Percentiles rank a stretch among this genome's conserved stretches.
Evolutionary conservation across 2,888 invertebrate species (phyloP).

Genomic region (Tipula helvola): DNA sequence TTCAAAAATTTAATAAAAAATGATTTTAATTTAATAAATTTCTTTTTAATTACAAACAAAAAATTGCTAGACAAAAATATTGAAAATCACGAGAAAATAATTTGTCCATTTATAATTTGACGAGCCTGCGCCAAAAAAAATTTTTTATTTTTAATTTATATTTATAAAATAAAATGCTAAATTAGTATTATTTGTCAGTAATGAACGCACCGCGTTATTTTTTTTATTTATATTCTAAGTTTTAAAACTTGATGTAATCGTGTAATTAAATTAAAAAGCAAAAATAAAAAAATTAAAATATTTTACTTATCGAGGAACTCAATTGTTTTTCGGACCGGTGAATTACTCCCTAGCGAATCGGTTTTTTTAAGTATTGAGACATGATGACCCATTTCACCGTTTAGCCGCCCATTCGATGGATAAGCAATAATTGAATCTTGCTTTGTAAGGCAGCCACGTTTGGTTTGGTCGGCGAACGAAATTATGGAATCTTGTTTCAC

Average conservation of each 20-base stretch:
- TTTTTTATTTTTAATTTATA: background rate
- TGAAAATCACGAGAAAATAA: background rate
- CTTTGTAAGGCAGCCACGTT: conserved; percentile 30
- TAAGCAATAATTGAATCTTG: conserved; percentile 34
- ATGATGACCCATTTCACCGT: conserved; percentile 30
- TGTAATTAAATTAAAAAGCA: background rate
- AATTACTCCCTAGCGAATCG: conserved; percentile 30
- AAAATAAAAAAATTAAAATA: background rate
- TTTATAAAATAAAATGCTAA: background rate
- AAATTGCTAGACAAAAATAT: background rate
- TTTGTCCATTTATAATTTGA: background rate
- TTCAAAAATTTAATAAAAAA: background rate
- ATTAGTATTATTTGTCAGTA: background rate
- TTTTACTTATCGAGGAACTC: conserved; percentile 22
- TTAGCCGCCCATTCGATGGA: conserved; percentile 23
- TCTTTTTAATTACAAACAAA: no score
- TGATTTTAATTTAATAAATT: background rate
- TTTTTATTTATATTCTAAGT: background rate
- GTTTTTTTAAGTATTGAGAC: conserved; percentile 36
- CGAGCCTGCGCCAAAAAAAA: background rate
- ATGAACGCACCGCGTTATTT: background rate
- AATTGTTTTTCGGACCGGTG: conserved; percentile 30
- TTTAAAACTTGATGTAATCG: background rate
- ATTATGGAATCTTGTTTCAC: conserved; percentile 36
- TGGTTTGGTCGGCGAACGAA: conserved; percentile 33